These are phyloP conservation scores for Salvelinus sp. DNA, from an alignment of 2,113 vertebrate genomes.

Conservation along the genomic window DNA sequence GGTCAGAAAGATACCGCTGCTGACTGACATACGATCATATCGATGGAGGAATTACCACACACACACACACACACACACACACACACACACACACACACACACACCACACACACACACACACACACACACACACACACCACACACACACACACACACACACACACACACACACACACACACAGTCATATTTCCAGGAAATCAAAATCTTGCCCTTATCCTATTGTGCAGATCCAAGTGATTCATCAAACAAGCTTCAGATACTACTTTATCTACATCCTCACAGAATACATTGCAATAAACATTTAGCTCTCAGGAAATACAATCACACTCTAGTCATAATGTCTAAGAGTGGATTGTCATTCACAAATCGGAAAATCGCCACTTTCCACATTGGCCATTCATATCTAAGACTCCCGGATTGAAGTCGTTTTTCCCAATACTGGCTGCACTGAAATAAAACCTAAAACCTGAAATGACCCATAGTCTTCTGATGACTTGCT, in stretches of 20 bases:
- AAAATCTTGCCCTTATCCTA: neutral
- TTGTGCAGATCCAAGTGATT: constrained; percentile 23
- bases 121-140: neutral
- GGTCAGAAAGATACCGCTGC: constrained; percentile 1
- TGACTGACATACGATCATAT: neutral
- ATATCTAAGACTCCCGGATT: neutral
- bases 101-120: neutral
- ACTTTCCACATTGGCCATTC: neutral
- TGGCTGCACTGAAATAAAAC: neutral
- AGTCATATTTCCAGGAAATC: neutral
- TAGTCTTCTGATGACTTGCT: too few relatives aligned
- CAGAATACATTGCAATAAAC: neutral
- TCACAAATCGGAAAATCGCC: neutral
- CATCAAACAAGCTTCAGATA: constrained; percentile 4
- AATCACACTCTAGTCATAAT: neutral
- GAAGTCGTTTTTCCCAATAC: neutral
- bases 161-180: neutral
- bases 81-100: neutral
- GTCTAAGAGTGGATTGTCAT: neutral
- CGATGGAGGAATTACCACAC: neutral
- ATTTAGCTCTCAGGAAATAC: too few relatives aligned
- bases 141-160: too few relatives aligned
- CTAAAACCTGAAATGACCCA: too few relatives aligned
- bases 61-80: neutral
- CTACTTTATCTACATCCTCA: too few relatives aligned